These are phyloP conservation scores for Parauchenoglanis punctatus DNA, from an alignment of 2,797 vertebrate genomes.

Conservation along the genomic window DNA sequence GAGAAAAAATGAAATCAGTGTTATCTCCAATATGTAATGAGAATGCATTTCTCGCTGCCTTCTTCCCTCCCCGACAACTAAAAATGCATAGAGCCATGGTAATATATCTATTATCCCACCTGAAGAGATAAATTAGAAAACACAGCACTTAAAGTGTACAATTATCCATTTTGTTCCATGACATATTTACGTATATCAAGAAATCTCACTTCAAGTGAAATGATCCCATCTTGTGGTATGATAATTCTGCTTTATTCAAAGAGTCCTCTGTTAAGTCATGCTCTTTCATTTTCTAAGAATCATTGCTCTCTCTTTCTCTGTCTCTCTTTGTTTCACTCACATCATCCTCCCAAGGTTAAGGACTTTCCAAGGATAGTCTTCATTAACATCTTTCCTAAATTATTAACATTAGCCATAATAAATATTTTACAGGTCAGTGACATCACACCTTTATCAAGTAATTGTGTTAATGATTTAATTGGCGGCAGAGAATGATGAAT, in stretches of 20 bases:
- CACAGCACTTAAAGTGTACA: constrained; percentile 1
- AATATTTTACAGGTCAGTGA: constrained; percentile 80
- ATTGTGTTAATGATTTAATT: constrained; percentile 79
- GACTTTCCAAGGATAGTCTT: constrained; percentile 69
- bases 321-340: constrained; percentile 7
- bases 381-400: constrained; percentile 77
- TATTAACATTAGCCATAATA: constrained; percentile 84
- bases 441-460: constrained; percentile 78
- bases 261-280: not conserved
- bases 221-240: constrained; percentile 1
- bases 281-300: not conserved
- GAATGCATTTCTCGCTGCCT: not conserved
- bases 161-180: not conserved
- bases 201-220: constrained; percentile 6
- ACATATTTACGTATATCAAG: not conserved
- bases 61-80: not conserved
- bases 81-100: not conserved
- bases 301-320: not conserved
- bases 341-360: constrained; percentile 53
- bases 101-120: constrained; percentile 3
- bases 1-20: not conserved
- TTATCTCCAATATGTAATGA: not conserved
- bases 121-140: not conserved
- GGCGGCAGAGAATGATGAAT: constrained; percentile 80
- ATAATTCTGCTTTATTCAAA: constrained; percentile 15